A percentile compares a stretch with the other conserved stretches of the same genome.
These are phyloP conservation scores for Synergus laeviventris DNA, from an alignment of 2,888 invertebrate genomes.

Conservation along the genomic window DNA sequence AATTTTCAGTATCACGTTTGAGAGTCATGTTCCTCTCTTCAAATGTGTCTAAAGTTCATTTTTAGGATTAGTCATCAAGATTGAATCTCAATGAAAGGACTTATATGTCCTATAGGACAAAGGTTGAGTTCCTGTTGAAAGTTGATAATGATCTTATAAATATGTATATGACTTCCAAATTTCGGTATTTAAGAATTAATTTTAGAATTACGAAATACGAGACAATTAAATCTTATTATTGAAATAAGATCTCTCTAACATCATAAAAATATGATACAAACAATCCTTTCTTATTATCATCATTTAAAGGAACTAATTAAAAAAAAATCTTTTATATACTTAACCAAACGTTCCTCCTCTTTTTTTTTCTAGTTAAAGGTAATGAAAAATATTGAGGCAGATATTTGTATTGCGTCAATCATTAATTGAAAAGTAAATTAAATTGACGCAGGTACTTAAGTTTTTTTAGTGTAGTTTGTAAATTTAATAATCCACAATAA, in stretches of 20 bases:
- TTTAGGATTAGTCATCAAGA: background rate
- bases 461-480: background rate
- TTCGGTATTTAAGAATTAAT: too few species aligned
- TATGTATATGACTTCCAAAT: background rate
- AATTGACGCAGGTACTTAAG: background rate
- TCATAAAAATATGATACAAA: background rate
- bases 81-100: background rate
- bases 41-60: background rate
- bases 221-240: background rate
- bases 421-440: background rate
- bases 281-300: background rate
- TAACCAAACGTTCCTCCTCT: background rate
- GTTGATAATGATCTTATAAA: background rate
- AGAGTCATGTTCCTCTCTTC: background rate
- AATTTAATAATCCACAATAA: background rate
- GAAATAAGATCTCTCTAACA: background rate
- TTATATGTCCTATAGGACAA: background rate
- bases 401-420: background rate
- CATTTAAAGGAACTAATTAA: too few species aligned
- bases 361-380: background rate
- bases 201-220: background rate
- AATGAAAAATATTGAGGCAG: background rate
- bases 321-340: too few species aligned
- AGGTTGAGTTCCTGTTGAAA: background rate
- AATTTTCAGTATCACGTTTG: background rate